Percentiles rank a stretch among this genome's conserved stretches.
These are phyloP conservation scores for Phania funesta DNA, from an alignment of 2,888 invertebrate genomes.

Conservation along the genomic window DNA sequence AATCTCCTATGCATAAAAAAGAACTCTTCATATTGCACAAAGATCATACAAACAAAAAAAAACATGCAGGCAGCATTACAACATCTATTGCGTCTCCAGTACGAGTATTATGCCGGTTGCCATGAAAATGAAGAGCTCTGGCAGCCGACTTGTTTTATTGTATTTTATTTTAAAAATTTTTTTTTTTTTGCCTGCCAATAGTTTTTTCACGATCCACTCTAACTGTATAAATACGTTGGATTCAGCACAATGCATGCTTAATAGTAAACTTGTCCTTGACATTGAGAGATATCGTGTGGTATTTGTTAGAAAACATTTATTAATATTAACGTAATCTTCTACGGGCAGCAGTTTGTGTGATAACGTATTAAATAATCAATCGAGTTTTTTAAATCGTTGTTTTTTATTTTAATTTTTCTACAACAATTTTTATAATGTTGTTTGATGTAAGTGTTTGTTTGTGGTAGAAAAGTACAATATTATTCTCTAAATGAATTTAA, in stretches of 20 bases:
- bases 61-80: background rate
- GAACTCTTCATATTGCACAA: conserved; percentile 1
- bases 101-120: conserved; percentile 49
- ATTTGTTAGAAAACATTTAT: conserved; percentile 3
- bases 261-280: conserved; percentile 80
- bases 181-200: background rate
- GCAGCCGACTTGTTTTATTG: conserved; percentile 22
- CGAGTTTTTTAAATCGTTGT: conserved; percentile 18
- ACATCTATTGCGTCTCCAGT: background rate
- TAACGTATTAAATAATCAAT: conserved; percentile 32
- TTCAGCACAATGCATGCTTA: conserved; percentile 73
- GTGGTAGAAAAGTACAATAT: background rate
- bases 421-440: conserved; percentile 56
- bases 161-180: background rate
- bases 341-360: background rate
- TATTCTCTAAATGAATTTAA: background rate
- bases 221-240: conserved; percentile 72
- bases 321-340: conserved; percentile 13
- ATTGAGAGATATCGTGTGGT: conserved; percentile 71
- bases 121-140: conserved; percentile 51
- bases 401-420: background rate
- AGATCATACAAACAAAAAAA: background rate
- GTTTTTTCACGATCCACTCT: background rate
- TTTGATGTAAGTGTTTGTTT: conserved; percentile 54
- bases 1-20: background rate